Conservation (phyloP, 2,888 invertebrate genomes). For the Eristalis tenax region DNA sequence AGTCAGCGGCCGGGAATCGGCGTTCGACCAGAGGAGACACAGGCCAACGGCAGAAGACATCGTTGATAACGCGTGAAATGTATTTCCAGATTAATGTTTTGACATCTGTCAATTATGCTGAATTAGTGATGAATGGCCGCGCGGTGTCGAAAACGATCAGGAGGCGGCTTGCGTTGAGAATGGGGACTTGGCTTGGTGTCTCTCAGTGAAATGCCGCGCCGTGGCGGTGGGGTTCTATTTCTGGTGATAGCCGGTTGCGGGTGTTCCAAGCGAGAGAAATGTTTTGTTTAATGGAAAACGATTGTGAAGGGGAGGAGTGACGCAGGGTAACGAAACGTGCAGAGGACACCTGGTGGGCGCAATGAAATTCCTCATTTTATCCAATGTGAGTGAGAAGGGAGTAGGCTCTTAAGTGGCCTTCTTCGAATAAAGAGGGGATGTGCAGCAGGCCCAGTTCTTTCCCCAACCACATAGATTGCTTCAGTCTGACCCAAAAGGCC, state of each 20-base stretch:
- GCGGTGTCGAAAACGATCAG: constrained; percentile 5
- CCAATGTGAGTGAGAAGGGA: no score
- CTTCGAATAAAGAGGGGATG: no score
- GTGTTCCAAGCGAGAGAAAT: background rate
- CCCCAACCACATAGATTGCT: no score
- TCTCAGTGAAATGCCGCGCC: background rate
- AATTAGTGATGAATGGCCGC: constrained; percentile 37
- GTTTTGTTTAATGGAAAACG: background rate
- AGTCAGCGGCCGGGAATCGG: constrained; percentile 42
- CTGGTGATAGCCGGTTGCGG: background rate
- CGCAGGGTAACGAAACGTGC: background rate
- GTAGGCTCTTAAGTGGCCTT: no score
- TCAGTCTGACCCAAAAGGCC: no score
- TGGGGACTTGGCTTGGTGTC: background rate
- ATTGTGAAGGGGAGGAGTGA: background rate
- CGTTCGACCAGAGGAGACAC: background rate
- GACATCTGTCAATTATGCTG: constrained; percentile 66
- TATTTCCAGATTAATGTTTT: constrained; percentile 66
- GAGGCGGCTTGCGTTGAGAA: background rate
- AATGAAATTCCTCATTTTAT: background rate
- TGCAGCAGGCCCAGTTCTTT: no score
- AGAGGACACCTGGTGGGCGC: background rate
- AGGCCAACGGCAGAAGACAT: background rate
- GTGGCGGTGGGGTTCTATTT: constrained; percentile 3
- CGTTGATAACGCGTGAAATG: constrained; percentile 53